phyloP scores from a whole-genome alignment of 2,797 vertebrate genomes.

The Helostoma temminkii region DNA sequence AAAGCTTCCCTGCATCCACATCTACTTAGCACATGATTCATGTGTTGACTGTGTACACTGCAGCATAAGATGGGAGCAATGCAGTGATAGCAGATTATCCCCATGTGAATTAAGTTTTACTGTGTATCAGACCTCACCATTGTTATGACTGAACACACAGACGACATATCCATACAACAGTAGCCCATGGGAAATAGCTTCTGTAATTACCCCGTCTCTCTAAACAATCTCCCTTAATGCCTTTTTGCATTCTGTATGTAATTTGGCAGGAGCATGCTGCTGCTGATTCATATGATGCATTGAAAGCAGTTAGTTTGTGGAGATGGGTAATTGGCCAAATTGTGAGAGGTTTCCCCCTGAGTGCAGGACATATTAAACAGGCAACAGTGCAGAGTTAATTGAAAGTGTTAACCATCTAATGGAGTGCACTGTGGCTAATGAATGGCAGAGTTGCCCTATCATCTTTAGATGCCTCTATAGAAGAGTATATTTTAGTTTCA shows the following conservation, averaged over 20 bases:
- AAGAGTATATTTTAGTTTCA: constrained; percentile 32
- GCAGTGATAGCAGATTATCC: constrained; percentile 1
- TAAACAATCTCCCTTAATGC: constrained; percentile 58
- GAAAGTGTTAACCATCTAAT: constrained; percentile 75
- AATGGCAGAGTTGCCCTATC: constrained; percentile 43
- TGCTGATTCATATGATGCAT: constrained; percentile 47
- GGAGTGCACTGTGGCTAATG: constrained; percentile 58
- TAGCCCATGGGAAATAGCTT: constrained; percentile 56
- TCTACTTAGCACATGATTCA: neutral
- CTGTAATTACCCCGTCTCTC: constrained; percentile 58
- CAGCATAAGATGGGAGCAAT: constrained; percentile 3
- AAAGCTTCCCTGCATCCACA: neutral
- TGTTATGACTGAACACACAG: constrained; percentile 52
- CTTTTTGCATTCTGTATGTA: constrained; percentile 49
- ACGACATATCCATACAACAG: constrained; percentile 24
- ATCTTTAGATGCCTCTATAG: constrained; percentile 41
- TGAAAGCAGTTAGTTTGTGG: constrained; percentile 59
- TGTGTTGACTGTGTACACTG: constrained; percentile 7
- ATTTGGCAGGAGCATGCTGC: constrained; percentile 25
- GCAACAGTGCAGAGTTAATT: constrained; percentile 66
- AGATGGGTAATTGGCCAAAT: constrained; percentile 76
- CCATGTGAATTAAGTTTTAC: constrained; percentile 26
- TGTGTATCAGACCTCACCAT: constrained; percentile 34
- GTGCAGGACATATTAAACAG: constrained; percentile 59
- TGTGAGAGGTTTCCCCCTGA: constrained; percentile 59